Evolutionary conservation across 2,113 vertebrate genomes (phyloP), one percentile per base, ranked within the genome.

Genomic region (Uropsilus gracilis): DNA sequence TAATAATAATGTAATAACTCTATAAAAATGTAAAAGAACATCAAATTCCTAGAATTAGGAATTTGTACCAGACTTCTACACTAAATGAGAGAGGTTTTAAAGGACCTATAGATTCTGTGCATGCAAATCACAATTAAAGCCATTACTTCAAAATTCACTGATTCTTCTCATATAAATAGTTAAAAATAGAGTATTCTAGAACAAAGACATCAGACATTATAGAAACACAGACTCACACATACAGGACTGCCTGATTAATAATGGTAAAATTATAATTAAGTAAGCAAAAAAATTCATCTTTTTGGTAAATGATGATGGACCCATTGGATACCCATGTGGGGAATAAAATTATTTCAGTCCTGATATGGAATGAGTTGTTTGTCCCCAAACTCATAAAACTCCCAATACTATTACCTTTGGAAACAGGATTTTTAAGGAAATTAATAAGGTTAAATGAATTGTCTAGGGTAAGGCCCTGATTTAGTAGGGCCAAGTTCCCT

Each of bases 31-130:
- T 76, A 73, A 80, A 86, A 91, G 68, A 48, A 66, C 5, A 92
- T 90, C 42, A 86, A 89, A 81, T 89, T 94, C 53, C 53, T 83
- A 50, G 44, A 94, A 77, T 69, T 93, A 91, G 39, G 50, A 59
- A 72, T 76, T 34, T 71, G 22, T 64, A 81, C 8, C 82, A 87
- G 10, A 53, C 20, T 69, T 93, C 16, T 22, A 83, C 2, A 59
- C n/a, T 50, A 17, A 57, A 61, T 57, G 26, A 77, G 28, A 84
- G 55, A 63, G 32, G 61, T 50, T 86, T 75, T 37, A 37, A 86
- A 89, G 68, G 88, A 57, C 32, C n/a, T 85, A 34, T 14, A 77
- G 72, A 66, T 42, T 81, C 18, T 16, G 30, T 24, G 11, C 20
- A 83, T 69, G 6, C 24, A 69, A 69, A 75, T 84, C 13, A 88